These are phyloP conservation scores for Tyto alba DNA, from an alignment of 2,113 vertebrate species.

Conservation along the genomic window DNA sequence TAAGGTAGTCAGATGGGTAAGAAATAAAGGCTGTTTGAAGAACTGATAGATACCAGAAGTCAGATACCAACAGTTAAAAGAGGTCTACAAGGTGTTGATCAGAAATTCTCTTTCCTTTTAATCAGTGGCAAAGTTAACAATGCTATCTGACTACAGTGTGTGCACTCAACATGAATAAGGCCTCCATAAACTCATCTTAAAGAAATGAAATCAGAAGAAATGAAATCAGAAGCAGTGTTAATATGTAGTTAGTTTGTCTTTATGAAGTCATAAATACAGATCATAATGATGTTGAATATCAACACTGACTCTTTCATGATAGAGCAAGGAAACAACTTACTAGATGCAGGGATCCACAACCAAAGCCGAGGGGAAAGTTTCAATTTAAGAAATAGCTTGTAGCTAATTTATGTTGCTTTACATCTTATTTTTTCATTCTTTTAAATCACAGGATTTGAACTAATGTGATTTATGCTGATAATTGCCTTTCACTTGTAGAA, in stretches of 20 bases:
- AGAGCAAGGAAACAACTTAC: neutral
- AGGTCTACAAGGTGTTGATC: neutral
- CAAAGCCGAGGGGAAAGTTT: neutral
- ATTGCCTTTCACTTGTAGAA: neutral
- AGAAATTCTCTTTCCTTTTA: slow-evolving; percentile 47
- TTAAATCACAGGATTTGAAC: neutral
- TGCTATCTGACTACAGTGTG: neutral
- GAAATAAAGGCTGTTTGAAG: neutral
- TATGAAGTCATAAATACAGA: slow-evolving; percentile 43
- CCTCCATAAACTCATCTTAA: slow-evolving; percentile 11
- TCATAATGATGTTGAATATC: neutral
- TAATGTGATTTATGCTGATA: neutral
- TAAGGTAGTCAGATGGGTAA: neutral
- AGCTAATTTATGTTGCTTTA: neutral
- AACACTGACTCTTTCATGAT: neutral
- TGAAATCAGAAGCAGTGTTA: neutral
- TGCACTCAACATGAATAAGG: slow-evolving; percentile 18
- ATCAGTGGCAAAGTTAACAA: slow-evolving; percentile 31
- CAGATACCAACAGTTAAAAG: slow-evolving; percentile 15
- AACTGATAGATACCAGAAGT: neutral
- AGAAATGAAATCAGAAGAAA: neutral
- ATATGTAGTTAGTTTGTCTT: slow-evolving; percentile 33
- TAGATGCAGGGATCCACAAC: neutral
- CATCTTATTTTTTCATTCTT: neutral
- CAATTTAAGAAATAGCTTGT: neutral